phyloP scores from a whole-genome alignment of 2,888 invertebrate species.

The Phragmatobia fuliginosa region DNA sequence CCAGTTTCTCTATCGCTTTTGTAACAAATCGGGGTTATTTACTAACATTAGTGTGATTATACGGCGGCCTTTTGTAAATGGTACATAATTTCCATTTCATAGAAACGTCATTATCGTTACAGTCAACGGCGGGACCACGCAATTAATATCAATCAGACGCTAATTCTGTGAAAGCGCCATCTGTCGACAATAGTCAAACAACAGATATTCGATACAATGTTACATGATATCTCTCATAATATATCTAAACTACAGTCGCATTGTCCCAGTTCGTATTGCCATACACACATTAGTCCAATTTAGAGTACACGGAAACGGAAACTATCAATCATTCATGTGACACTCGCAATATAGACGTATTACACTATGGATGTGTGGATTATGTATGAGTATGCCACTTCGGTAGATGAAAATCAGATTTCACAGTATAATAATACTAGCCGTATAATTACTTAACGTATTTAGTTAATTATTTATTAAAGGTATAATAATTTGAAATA shows the following conservation, averaged over 20 bases:
- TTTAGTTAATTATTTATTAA: not conserved
- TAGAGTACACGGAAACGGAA: constrained; percentile 64
- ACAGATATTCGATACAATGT: constrained; percentile 19
- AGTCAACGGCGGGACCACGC: constrained; percentile 9
- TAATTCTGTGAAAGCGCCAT: constrained; percentile 24
- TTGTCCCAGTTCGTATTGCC: constrained; percentile 51
- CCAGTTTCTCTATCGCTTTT: not conserved
- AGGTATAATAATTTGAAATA: not conserved
- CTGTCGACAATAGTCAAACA: constrained; percentile 21
- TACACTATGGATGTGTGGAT: constrained; percentile 48
- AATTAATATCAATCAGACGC: constrained; percentile 28
- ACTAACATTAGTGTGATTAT: constrained; percentile 1
- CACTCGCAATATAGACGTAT: constrained; percentile 62
- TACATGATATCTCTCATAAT: constrained; percentile 26
- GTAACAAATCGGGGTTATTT: not conserved
- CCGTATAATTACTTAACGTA: not conserved
- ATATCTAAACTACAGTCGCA: constrained; percentile 35
- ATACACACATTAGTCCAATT: constrained; percentile 65
- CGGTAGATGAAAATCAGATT: constrained; percentile 8
- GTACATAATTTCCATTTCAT: constrained; percentile 17
- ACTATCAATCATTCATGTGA: constrained; percentile 68
- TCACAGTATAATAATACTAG: not conserved
- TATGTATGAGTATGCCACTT: constrained; percentile 35
- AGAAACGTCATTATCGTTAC: constrained; percentile 17
- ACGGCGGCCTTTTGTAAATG: constrained; percentile 11